Base-by-base conservation (phyloP, 23 tunicate genomes). In the Botrylloides violaceus region DNA sequence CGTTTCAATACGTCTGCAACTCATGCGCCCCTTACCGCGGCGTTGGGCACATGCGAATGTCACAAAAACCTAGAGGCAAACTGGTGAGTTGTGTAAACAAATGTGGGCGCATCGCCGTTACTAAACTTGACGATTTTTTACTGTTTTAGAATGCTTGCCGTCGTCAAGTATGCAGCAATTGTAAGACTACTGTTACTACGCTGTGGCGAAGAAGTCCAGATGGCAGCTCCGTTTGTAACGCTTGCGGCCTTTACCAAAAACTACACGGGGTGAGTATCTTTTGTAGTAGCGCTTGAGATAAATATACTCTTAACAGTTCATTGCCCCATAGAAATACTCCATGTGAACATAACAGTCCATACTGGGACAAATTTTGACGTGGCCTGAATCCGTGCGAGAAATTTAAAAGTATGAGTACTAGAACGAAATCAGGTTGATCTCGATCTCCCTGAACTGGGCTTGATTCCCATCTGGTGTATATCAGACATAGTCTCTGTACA, bases 151-250 rank as follows among this genome's bases (percentile, higher is more conserved):
- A 39, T 26, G 24, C 56, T 65, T 29, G 81, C 38, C 33, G 66
- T 60, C 59, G 76, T 27, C 97, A 90, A 78, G 82, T 83, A 32
- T 90, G 97, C 82, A 72, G 84, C 1, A 90, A 90, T 63, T 90
- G 97, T 62, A 36, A 81, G 30, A 90, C 97, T 26, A 79, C 84
- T 20, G 97, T 90, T 24, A 90, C 97, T 20, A 90, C 97, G 7
- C 55, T 90, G 64, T 90, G 97, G 97, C 81, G 97, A 15, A 35
- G 97, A 79, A 90, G 80, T 64, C 97, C 97, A 15, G 97, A 90
- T 33, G 97, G 97, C 29, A 90, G 84, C 49, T 85, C 97, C 2
- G 97, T 90, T 1, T 90, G 97, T 33, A 90, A 90, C 50, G 97
- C 97, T 3, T 90, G 97, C 57, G 97, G 97, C 9, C 81, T 90